Evolutionary conservation across 2,113 vertebrate species (phyloP).

Genomic region (Dicaeum eximium): DNA sequence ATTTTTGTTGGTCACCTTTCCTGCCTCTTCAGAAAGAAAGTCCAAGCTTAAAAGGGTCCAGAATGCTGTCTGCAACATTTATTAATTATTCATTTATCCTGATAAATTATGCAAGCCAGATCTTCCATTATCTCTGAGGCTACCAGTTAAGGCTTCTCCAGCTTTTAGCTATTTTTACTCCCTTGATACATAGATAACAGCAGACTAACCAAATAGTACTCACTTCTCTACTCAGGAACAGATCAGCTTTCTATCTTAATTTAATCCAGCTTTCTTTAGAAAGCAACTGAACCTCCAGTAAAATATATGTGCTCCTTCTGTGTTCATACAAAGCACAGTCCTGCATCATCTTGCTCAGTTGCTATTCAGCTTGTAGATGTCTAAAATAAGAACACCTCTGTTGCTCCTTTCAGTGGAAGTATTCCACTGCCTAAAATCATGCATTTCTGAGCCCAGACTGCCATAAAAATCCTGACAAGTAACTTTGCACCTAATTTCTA

Average conservation of each 20-base stretch:
- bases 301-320: neutral
- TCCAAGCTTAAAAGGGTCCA: neutral
- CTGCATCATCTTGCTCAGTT: neutral
- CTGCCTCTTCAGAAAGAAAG: neutral
- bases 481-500: neutral
- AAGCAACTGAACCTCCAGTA: neutral
- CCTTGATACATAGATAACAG: neutral
- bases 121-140: neutral
- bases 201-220: neutral
- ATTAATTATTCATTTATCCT: constrained; percentile 11
- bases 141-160: neutral
- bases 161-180: neutral
- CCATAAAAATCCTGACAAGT: neutral
- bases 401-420: neutral
- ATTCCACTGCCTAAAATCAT: neutral
- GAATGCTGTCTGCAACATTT: neutral
- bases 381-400: neutral
- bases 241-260: neutral
- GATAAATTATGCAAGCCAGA: constrained; percentile 19
- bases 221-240: neutral
- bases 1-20: neutral
- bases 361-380: neutral
- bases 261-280: neutral
- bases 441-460: neutral
- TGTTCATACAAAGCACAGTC: neutral